Base-by-base conservation (phyloP, 92 coral and sea anemone species). In the Palythoa grandiflora region DNA sequence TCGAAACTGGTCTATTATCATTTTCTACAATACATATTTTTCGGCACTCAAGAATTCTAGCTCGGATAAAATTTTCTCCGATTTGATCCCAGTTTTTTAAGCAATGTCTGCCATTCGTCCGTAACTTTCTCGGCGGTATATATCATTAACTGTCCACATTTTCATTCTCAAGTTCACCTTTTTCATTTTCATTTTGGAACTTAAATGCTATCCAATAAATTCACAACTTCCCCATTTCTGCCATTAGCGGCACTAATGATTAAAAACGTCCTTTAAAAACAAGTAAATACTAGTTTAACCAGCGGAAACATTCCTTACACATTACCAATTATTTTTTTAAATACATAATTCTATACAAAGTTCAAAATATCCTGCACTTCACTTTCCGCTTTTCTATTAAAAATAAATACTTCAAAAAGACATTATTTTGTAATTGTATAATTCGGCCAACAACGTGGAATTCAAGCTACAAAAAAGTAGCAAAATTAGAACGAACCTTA, bases 291-390 rank as follows among this genome's bases (percentile, higher is more conserved):
- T 47, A 13, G 50, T n/a, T 48, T 71, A 36, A 74, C 50, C 47
- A n/a, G 74, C 19, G 57, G 19, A 81, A 9, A 19, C 37, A 35
- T 50, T 20, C 13, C 28, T 47, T 11, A 3, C 28, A 47, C 59
- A 36, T 21, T 47, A 68, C 60, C 75, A 68, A 35, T 65, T 68
- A 66, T 47, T 68, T 15, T 79, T 47, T 79, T 79, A 81, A 81
- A 81, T 81, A 81, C 75, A 81, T 71, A 81, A 81, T 39, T 48
- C 86, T 81, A 65, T 81, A 81, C 86, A 81, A 81, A 81, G 61
- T 81, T 81, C 59, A 81, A 81, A 81, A 81, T 81, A 81, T 81
- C 71, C 86, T 76, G 10, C 71, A 60, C 77, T 74, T 77, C 83
- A 57, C 44, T 51, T 53, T 19, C 83, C 21, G 21, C 39, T 19